Evolutionary conservation across 2,888 invertebrate species (phyloP).

Genomic region (Dryococelus australis): DNA sequence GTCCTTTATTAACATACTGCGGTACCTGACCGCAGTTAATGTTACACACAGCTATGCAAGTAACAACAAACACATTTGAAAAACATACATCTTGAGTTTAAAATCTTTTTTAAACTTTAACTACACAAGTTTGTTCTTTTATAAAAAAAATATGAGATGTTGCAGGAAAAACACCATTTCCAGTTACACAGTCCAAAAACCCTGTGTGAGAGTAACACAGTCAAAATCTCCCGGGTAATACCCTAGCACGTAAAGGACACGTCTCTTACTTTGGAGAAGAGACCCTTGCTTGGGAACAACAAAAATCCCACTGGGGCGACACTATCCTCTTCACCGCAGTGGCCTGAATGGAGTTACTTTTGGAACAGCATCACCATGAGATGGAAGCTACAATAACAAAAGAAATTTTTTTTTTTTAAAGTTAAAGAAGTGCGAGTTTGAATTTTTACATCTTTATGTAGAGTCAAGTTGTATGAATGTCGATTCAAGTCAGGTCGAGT

Average conservation of each 20-base stretch:
- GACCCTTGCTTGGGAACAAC: neutral
- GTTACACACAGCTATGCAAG: no score
- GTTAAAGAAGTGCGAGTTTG: neutral
- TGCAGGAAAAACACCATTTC: neutral
- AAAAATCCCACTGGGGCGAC: neutral
- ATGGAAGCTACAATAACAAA: neutral
- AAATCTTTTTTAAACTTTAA: neutral
- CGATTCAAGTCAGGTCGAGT: no score
- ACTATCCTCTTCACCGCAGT: neutral
- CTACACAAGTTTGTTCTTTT: neutral
- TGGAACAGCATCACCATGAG: neutral
- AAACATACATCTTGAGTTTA: no score
- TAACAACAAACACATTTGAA: no score
- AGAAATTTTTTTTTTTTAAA: slow-evolving; percentile 24
- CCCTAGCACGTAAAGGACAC: neutral
- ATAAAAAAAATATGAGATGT: neutral
- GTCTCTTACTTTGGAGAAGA: neutral
- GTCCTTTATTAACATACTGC: no score
- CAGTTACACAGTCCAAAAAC: neutral
- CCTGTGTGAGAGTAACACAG: neutral
- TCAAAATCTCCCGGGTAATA: neutral
- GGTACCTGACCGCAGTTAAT: no score
- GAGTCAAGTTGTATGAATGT: no score
- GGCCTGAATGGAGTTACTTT: neutral
- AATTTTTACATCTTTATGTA: neutral